phyloP scores from a whole-genome alignment of 35 echinoderm and acorn worm genomes.

The Diadema setosum region DNA sequence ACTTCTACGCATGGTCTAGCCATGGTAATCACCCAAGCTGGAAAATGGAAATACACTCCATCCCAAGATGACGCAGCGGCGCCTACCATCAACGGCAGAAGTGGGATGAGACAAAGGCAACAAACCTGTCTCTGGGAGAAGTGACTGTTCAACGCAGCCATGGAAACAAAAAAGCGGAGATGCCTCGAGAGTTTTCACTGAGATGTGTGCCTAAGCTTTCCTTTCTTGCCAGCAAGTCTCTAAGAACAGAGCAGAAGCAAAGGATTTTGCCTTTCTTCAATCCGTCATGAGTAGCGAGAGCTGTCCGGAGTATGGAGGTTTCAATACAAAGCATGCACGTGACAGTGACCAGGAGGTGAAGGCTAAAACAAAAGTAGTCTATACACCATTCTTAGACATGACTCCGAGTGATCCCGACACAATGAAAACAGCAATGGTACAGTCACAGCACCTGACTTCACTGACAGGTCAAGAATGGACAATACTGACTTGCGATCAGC shows the following conservation, averaged over 20 bases:
- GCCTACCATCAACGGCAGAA: background rate
- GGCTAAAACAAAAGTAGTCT: slow-evolving; percentile 36
- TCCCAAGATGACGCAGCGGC: background rate
- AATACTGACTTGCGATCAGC: slow-evolving; percentile 48
- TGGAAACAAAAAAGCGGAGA: slow-evolving; percentile 28
- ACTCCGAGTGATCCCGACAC: slow-evolving; percentile 38
- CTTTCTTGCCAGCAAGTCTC: slow-evolving; percentile 26
- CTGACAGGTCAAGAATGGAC: slow-evolving; percentile 10
- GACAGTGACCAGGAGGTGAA: background rate
- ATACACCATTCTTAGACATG: slow-evolving; percentile 63
- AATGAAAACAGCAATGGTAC: slow-evolving; percentile 49
- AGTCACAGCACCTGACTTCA: background rate
- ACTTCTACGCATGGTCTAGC: slow-evolving; percentile 56
- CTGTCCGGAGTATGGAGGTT: slow-evolving; percentile 51
- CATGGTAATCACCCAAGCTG: slow-evolving; percentile 45
- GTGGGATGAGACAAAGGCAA: background rate
- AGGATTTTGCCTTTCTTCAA: slow-evolving; percentile 8
- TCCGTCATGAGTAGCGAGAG: background rate
- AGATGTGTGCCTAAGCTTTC: background rate
- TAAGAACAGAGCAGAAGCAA: slow-evolving; percentile 9
- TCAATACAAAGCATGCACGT: slow-evolving; percentile 12
- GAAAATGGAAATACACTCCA: background rate
- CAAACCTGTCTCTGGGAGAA: background rate
- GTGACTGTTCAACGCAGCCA: slow-evolving; percentile 21
- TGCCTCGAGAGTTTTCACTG: background rate